Base-by-base conservation (phyloP, 1,140 invertebrate genomes). In the Agraylea sexmaculata region DNA sequence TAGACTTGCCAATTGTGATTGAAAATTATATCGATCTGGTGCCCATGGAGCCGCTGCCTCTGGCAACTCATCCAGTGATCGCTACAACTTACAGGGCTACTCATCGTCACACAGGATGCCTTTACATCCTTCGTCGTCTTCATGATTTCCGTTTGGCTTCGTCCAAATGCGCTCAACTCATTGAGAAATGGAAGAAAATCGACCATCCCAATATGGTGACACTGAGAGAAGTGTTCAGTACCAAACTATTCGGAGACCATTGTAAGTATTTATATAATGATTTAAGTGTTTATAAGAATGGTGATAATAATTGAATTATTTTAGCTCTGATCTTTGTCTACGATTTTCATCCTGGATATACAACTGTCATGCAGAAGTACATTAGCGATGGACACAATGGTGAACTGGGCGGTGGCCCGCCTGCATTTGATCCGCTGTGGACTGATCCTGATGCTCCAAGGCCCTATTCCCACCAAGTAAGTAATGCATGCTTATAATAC, bases 261-360 rank as follows among this genome's bases (percentile, higher is more conserved):
- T 95, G 87, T 91, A 65, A 74, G 83, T 78, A 53, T 40, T 17
- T 32, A 16, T 16, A 17, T n/a, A 32, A 4, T 32, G 3, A 11
- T 11, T 15, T 16, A 33, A 11, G 36, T 29, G 22, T 37, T 28
- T 19, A 11, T 28, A 17, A 27, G 8, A 19, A 28, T 15, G 16
- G 21, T 40, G 12, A 29, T 16, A 16, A 15, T 15, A 35, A 42
- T 40, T 18, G 37, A n/a, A 2, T 23, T 6, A 53, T 74, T 71
- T 22, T 62, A 94, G 90, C 93, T 35, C 79, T 96, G 66, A 76
- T 97, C 49, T 89, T 97, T 68, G 89, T 95, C 33, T 96, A 95
- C 63, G 91, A 96, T 58, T 97, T 89, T 60, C 87, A 91, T 69
- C 83, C 93, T 19, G 80, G 80, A 20, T 83, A 89, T 32, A 82